These are phyloP conservation scores for Myopa testacea DNA, from an alignment of 2,888 invertebrate species.

Conservation along the genomic window DNA sequence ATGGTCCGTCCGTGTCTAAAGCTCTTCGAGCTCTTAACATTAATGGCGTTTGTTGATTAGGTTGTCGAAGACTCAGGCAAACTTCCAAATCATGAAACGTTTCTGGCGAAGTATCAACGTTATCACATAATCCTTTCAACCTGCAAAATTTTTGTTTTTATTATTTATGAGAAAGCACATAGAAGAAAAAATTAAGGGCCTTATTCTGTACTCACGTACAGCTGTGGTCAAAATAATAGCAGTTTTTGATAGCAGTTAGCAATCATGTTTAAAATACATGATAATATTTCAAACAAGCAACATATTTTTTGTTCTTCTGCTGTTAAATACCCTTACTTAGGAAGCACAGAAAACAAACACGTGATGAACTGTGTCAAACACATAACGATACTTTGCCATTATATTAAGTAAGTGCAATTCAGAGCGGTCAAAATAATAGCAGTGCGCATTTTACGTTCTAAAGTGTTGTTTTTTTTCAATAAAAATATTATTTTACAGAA, in stretches of 20 bases:
- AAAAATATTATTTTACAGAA: too few relatives aligned
- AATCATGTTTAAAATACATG: not conserved
- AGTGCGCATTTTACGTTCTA: too few relatives aligned
- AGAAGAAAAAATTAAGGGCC: too few relatives aligned
- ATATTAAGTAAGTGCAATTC: not conserved
- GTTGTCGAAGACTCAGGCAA: conserved; percentile 83
- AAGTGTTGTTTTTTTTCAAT: too few relatives aligned
- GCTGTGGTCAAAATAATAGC: not conserved
- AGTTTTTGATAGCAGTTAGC: too few relatives aligned
- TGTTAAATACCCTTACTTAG: not conserved
- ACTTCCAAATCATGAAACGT: conserved; percentile 95
- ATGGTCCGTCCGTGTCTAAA: conserved; percentile 75
- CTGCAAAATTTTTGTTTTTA: conserved; percentile 51
- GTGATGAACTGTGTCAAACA: not conserved
- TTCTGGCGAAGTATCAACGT: conserved; percentile 90
- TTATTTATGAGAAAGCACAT: too few relatives aligned
- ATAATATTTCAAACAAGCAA: conserved; percentile 3
- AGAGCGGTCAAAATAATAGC: conserved; percentile 6
- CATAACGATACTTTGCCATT: not conserved
- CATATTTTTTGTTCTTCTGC: not conserved
- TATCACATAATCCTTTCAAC: conserved; percentile 91
- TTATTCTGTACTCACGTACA: not conserved
- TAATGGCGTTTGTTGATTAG: conserved; percentile 76
- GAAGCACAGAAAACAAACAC: not conserved
- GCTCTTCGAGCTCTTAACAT: conserved; percentile 87